These are phyloP conservation scores for Papilio gigon DNA, from an alignment of 2,888 invertebrate species.

Conservation along the genomic window DNA sequence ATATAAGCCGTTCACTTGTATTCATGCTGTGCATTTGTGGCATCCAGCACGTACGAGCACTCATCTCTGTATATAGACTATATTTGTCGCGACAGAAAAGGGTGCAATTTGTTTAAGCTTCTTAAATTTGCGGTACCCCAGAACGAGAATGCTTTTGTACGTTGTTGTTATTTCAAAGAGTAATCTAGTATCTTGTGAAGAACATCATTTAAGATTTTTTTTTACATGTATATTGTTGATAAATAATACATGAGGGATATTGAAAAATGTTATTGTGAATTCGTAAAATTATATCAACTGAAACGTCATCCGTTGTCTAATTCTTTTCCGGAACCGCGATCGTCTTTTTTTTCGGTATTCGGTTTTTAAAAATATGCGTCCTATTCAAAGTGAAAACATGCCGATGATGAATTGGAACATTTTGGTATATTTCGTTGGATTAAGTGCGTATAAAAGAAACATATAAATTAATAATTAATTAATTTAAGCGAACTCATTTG, in stretches of 20 bases:
- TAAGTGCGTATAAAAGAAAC: neutral
- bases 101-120: conserved; percentile 11
- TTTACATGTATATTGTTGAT: too few relatives aligned
- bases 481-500: neutral
- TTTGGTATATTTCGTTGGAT: too few relatives aligned
- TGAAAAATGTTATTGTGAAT: too few relatives aligned
- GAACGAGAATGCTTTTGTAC: neutral
- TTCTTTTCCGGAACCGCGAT: too few relatives aligned
- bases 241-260: too few relatives aligned
- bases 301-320: too few relatives aligned
- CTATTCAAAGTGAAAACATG: too few relatives aligned
- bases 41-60: conserved; percentile 19
- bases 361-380: too few relatives aligned
- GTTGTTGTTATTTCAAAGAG: neutral
- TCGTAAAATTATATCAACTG: too few relatives aligned
- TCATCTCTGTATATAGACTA: conserved; percentile 9
- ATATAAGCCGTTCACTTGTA: conserved; percentile 2
- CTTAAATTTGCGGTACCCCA: conserved; percentile 3
- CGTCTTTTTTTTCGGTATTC: too few relatives aligned
- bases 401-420: too few relatives aligned
- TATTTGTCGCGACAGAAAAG: conserved; percentile 9
- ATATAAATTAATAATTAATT: neutral
- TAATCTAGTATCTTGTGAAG: neutral
- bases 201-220: too few relatives aligned
- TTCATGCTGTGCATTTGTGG: conserved; percentile 23